Evolutionary conservation across 2,797 vertebrate species (phyloP).

Genomic region (Mionectes olivaceus): DNA sequence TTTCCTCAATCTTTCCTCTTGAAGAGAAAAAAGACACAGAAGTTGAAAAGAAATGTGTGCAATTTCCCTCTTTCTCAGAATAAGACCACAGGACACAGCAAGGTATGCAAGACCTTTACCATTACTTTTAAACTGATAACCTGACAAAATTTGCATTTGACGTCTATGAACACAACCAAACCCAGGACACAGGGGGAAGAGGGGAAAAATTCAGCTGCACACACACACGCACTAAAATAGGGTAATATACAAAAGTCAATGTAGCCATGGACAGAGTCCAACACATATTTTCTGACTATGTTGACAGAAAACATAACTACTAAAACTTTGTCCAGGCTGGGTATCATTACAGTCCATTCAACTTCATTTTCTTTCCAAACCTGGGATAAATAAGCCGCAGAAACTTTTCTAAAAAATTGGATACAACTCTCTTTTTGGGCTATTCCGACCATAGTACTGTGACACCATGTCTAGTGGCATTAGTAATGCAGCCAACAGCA

Average conservation of each 20-base stretch:
- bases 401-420: neutral
- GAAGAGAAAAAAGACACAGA: neutral
- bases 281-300: neutral
- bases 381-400: neutral
- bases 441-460: neutral
- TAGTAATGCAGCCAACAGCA: neutral
- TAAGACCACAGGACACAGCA: neutral
- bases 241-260: neutral
- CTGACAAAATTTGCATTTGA: neutral
- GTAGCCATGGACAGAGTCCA: neutral
- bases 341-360: neutral
- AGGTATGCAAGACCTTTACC: neutral
- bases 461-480: neutral
- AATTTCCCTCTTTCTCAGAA: neutral
- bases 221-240: neutral
- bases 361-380: neutral
- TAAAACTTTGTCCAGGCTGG: neutral
- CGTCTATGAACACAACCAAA: neutral
- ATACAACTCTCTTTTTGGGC: neutral
- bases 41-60: neutral
- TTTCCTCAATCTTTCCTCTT: neutral
- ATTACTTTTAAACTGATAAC: neutral
- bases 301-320: constrained; percentile 3
- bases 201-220: neutral
- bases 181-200: neutral